Conservation (phyloP, 1,140 invertebrate species). For the Zaprionus inermis region DNA sequence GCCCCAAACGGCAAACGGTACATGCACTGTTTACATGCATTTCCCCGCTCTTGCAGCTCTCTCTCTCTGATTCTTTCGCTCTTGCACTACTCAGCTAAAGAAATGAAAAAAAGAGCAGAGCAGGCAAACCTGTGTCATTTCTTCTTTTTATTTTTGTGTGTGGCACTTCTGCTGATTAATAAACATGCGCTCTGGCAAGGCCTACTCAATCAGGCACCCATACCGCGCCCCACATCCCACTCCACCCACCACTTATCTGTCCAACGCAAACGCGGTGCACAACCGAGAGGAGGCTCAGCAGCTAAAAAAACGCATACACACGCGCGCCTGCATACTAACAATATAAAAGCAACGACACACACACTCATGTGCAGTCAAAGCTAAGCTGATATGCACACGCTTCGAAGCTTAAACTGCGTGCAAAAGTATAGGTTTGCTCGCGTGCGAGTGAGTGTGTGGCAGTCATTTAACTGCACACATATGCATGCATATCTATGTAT, state of each 20-base stretch:
- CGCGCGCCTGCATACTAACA: conserved; percentile 19
- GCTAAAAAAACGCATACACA: conserved; percentile 44
- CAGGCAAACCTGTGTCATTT: conserved; percentile 58
- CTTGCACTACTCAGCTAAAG: conserved; percentile 39
- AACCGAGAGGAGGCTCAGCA: conserved; percentile 21
- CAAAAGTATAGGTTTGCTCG: conserved; percentile 1
- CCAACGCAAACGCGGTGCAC: conserved; percentile 18
- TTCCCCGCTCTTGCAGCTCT: conserved; percentile 25
- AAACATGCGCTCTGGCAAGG: conserved; percentile 78
- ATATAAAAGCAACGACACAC: conserved; percentile 25
- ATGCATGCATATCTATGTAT: conserved; percentile 10
- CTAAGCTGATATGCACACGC: conserved; percentile 51
- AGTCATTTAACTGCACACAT: conserved; percentile 47
- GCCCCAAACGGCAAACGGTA: conserved; percentile 50
- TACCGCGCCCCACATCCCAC: conserved; percentile 35
- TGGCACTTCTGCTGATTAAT: conserved; percentile 72
- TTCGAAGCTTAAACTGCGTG: conserved; percentile 51
- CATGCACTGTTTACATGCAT: conserved; percentile 57
- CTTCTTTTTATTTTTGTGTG: conserved; percentile 30
- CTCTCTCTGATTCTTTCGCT: conserved; percentile 20
- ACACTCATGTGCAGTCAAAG: conserved; percentile 30
- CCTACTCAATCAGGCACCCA: conserved; percentile 71
- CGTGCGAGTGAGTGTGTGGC: conserved; percentile 6
- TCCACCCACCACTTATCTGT: conserved; percentile 22
- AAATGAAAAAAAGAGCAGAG: conserved; percentile 60